Evolutionary conservation across 2,113 vertebrate genomes (phyloP).

Genomic region (Chroicocephalus ridibundus): DNA sequence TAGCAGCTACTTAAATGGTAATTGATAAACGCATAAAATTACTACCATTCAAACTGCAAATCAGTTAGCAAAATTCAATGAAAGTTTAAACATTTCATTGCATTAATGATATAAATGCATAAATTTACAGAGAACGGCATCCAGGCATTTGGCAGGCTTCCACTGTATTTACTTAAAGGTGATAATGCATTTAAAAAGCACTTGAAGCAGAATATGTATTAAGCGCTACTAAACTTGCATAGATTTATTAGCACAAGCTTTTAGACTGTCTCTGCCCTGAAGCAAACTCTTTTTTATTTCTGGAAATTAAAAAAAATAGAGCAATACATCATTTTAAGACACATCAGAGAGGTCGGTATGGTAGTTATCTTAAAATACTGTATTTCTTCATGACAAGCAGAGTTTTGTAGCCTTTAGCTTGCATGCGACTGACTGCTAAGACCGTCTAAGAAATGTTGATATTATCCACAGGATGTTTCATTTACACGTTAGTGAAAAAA

Average conservation of each 20-base stretch:
- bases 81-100: constrained; percentile 43
- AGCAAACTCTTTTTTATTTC: constrained; percentile 60
- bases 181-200: constrained; percentile 68
- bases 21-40: constrained; percentile 62
- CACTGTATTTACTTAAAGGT: constrained; percentile 72
- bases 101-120: constrained; percentile 60
- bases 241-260: constrained; percentile 72
- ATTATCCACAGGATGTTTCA: neutral
- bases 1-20: constrained; percentile 48
- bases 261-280: constrained; percentile 66
- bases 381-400: constrained; percentile 27
- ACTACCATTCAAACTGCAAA: constrained; percentile 49
- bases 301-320: constrained; percentile 46
- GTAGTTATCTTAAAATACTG: neutral
- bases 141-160: constrained; percentile 44
- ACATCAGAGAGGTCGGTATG: neutral
- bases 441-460: neutral
- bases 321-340: constrained; percentile 47
- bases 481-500: neutral
- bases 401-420: constrained; percentile 7
- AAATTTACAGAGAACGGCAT: constrained; percentile 15
- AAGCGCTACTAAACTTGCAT: constrained; percentile 43
- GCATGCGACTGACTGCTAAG: neutral
- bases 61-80: constrained; percentile 59
- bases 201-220: constrained; percentile 63